Base-by-base conservation (phyloP, 2,113 vertebrate genomes). In the Bufo gargarizans region DNA sequence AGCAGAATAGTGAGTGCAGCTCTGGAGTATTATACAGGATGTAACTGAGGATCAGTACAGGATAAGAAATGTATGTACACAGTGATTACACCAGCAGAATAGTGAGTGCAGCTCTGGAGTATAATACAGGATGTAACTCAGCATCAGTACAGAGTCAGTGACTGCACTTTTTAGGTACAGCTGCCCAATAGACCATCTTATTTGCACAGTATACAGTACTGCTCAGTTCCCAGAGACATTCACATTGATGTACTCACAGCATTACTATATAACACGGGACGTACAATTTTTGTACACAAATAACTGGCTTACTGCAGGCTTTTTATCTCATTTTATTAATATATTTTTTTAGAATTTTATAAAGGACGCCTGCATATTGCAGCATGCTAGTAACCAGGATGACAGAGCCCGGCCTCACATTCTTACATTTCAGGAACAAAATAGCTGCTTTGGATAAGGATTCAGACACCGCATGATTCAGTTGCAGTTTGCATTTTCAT, bases 321-420 rank as follows among this genome's bases (percentile, higher is more conserved):
- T 76, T 76, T 49, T 76, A 76, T 76, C 14, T 74, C 47, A 49
- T 76, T 76, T 76, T 76, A 76, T 76, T 76, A 49, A 76, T 76
- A 76, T 74, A 74, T 17, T 76, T 74, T 33, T 76, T 76, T 76
- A 74, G 14, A 74, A 17, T 50, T 76, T 76, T 76, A 76, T 74
- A 74, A 74, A 74, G 45, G 16, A 12, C 20, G 72, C 72, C 45
- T 49, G 72, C 72, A 50, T 76, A 76, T 50, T 76, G 72, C 72
- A 76, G 47, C 72, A 50, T 76, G 72, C 72, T 76, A 76, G 45
- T 20, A 76, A 19, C 72, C 72, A 49, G 45, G 33, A 47, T 76
- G 72, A 50, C 72, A 76, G 16, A 20, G 72, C 20, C 71, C 72
- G 45, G 47, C 72, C 72, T 76, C 72, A 58, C 77, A 58, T 50